A percentile compares a stretch with the other conserved stretches of the same genome.
Conservation (phyloP, 2,888 invertebrate genomes). For the Allacma fusca region DNA sequence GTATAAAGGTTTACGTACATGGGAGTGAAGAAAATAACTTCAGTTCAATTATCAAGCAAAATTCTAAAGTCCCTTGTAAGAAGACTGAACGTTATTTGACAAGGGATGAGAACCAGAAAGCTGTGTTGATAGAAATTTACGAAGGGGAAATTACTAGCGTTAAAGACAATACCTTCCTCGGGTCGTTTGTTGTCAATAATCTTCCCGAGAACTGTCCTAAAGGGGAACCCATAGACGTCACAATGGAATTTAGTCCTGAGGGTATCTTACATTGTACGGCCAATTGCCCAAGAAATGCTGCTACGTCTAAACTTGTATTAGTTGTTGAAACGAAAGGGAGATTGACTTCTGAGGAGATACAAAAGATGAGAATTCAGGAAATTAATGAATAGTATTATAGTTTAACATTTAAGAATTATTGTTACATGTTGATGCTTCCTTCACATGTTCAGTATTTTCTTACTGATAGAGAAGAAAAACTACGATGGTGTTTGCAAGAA, state of each 20-base stretch:
- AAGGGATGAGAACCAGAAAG: not conserved
- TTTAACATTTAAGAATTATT: no score
- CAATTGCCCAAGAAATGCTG: not conserved
- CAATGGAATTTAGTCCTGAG: constrained; percentile 20
- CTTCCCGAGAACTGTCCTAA: not conserved
- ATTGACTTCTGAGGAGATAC: not conserved
- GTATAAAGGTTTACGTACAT: constrained; percentile 20
- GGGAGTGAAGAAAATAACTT: not conserved
- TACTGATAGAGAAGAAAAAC: no score
- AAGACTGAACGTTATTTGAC: not conserved
- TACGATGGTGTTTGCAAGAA: no score
- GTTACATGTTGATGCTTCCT: no score
- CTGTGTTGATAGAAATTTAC: constrained; percentile 9
- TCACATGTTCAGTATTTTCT: no score
- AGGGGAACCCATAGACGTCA: not conserved
- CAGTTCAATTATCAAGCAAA: constrained; percentile 32
- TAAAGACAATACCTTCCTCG: not conserved
- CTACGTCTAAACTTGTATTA: not conserved
- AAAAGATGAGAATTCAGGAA: not conserved
- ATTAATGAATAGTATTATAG: no score
- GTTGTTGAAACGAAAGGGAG: not conserved
- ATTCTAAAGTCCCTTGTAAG: constrained; percentile 36
- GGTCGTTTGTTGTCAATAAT: not conserved
- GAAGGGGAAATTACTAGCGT: constrained; percentile 8
- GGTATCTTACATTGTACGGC: constrained; percentile 18